Evolutionary conservation across 2,113 vertebrate species (phyloP).

Genomic region (Embiotoca jacksoni): DNA sequence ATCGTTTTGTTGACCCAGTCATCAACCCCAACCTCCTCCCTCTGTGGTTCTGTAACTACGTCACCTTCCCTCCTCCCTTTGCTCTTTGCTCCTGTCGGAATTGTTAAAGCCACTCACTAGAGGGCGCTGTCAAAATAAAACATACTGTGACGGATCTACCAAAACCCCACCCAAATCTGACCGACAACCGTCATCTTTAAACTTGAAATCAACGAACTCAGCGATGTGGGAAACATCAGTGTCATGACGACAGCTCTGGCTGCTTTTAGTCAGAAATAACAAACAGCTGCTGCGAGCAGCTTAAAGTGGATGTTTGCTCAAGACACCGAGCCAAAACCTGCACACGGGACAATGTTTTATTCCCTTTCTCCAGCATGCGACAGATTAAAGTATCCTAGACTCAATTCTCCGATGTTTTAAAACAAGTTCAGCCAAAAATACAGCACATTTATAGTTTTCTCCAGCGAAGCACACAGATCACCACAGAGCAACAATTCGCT

Average conservation of each 20-base stretch:
- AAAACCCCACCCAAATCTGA: neutral
- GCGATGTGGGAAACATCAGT: too few relatives aligned
- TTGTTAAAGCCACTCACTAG: neutral
- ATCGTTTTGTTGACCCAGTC: too few relatives aligned
- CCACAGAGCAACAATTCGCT: neutral
- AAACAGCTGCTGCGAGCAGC: neutral
- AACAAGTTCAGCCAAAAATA: neutral
- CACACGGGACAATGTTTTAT: neutral
- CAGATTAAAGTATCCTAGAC: too few relatives aligned
- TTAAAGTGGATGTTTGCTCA: slow-evolving; percentile 2
- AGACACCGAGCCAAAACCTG: neutral
- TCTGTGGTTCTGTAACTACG: too few relatives aligned
- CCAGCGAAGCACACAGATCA: neutral
- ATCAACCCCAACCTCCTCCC: too few relatives aligned
- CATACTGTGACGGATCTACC: neutral
- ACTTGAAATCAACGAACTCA: neutral
- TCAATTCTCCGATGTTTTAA: neutral
- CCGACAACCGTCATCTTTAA: neutral
- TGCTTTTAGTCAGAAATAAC: neutral
- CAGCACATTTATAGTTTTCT: neutral
- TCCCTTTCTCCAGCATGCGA: neutral
- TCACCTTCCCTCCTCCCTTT: too few relatives aligned
- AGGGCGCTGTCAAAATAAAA: neutral
- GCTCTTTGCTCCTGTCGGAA: neutral
- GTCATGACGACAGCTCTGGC: too few relatives aligned